Percentiles rank a stretch among this genome's conserved stretches.
Conservation (phyloP, 1,140 invertebrate genomes). For the Scaptomyza pallida region DNA sequence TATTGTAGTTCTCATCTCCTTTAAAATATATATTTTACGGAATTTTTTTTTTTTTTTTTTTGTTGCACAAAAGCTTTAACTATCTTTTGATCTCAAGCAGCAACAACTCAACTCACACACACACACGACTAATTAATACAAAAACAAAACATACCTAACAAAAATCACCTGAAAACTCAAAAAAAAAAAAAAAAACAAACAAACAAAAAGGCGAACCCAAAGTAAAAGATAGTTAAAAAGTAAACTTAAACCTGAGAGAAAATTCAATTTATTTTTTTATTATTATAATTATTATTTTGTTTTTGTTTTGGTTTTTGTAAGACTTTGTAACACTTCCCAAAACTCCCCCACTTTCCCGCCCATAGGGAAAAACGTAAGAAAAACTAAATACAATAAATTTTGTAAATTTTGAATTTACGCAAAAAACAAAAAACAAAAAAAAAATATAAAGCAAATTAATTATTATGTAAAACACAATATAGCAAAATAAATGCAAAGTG, state of each 20-base stretch:
- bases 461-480: conserved; percentile 53
- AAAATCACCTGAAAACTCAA: conserved; percentile 37
- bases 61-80: conserved; percentile 58
- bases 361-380: conserved; percentile 9
- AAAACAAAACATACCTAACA: not conserved
- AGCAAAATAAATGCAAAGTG: conserved; percentile 47
- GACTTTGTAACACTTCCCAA: conserved; percentile 9
- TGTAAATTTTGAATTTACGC: conserved; percentile 80
- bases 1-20: not conserved
- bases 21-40: conserved; percentile 13
- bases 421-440: conserved; percentile 15
- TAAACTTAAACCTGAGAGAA: conserved; percentile 13
- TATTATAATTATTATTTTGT: conserved; percentile 24
- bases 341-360: not conserved
- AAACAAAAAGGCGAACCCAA: conserved; percentile 58
- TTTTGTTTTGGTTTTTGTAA: conserved; percentile 14
- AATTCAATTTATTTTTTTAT: conserved; percentile 17
- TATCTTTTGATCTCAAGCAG: conserved; percentile 83
- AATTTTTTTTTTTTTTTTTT: conserved; percentile 36
- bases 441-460: conserved; percentile 36
- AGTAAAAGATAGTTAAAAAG: conserved; percentile 78
- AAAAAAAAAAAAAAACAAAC: conserved; percentile 28
- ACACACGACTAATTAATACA: conserved; percentile 18
- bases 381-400: conserved; percentile 70
- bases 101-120: conserved; percentile 43